Evolutionary conservation across 2,888 invertebrate species (phyloP).

Genomic region (Diloba caeruleocephala): DNA sequence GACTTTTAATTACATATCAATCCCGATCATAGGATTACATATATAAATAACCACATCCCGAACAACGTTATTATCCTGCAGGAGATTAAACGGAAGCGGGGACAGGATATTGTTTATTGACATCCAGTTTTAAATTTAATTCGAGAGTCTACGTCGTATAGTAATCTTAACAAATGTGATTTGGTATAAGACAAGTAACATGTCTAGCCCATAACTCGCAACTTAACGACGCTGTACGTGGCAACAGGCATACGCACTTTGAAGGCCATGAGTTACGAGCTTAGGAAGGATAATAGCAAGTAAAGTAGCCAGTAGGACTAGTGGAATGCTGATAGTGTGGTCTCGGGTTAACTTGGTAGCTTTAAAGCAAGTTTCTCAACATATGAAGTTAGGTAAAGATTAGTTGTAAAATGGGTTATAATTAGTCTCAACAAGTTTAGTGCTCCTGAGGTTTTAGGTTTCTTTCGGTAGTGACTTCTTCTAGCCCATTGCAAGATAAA

Average conservation of each 20-base stretch:
- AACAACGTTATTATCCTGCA: too few species aligned
- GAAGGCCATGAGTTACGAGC: slow-evolving; percentile 57
- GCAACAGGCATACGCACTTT: slow-evolving; percentile 65
- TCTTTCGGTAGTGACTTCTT: too few species aligned
- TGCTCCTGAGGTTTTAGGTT: too few species aligned
- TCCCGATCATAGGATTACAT: too few species aligned
- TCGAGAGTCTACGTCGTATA: too few species aligned
- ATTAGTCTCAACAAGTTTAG: too few species aligned
- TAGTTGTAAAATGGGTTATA: slow-evolving; percentile 1
- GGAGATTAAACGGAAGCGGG: too few species aligned
- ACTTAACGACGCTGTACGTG: slow-evolving; percentile 53
- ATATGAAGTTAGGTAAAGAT: neutral
- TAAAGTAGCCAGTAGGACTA: slow-evolving; percentile 45
- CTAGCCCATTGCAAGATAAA: too few species aligned
- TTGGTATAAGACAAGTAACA: slow-evolving; percentile 16
- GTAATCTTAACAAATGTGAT: slow-evolving; percentile 6
- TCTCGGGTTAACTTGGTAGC: slow-evolving; percentile 18
- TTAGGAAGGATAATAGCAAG: slow-evolving; percentile 44
- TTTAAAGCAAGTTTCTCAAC: slow-evolving; percentile 9
- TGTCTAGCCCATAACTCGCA: slow-evolving; percentile 48
- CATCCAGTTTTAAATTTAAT: too few species aligned
- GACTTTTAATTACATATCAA: too few species aligned
- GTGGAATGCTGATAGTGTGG: slow-evolving; percentile 32
- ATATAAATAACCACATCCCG: too few species aligned
- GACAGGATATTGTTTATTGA: too few species aligned